These are phyloP conservation scores for Tiaroga cobitis DNA, from an alignment of 2,797 vertebrate genomes.

Conservation along the genomic window DNA sequence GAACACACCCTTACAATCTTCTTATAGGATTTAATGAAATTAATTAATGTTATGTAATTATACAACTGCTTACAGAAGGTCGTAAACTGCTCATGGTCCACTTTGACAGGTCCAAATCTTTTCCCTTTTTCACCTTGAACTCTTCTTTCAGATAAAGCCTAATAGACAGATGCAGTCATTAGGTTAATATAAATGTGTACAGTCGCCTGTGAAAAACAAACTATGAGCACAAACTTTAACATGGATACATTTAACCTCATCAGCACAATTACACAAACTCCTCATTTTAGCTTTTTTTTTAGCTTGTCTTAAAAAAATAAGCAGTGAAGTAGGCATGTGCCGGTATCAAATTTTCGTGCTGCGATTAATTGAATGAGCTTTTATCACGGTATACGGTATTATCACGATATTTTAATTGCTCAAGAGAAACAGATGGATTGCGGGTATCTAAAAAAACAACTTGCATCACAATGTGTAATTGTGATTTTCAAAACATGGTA, in stretches of 20 bases:
- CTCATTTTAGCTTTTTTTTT: neutral
- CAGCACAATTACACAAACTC: neutral
- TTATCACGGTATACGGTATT: too few relatives aligned
- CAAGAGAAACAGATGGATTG: too few relatives aligned
- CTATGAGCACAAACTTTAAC: neutral
- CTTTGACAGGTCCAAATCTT: slow-evolving; percentile 79
- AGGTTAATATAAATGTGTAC: neutral
- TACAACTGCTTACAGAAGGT: slow-evolving; percentile 73
- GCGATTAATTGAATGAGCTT: too few relatives aligned
- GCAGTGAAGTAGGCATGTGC: too few relatives aligned
- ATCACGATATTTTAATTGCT: too few relatives aligned
- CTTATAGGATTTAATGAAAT: neutral
- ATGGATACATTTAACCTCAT: neutral
- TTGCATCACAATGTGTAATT: too few relatives aligned
- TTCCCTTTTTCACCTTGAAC: slow-evolving; percentile 83
- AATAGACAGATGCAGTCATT: slow-evolving; percentile 58
- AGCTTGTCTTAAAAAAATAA: neutral
- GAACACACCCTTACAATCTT: neutral
- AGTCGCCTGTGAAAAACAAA: neutral
- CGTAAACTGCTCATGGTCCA: slow-evolving; percentile 85
- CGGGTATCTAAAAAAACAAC: too few relatives aligned
- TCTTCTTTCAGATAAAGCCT: slow-evolving; percentile 91
- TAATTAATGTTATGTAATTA: neutral
- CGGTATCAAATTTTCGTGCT: too few relatives aligned
- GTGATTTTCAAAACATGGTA: too few relatives aligned